Evolutionary conservation across 1,140 invertebrate genomes (phyloP).

Genomic region (Bombus confusus): DNA sequence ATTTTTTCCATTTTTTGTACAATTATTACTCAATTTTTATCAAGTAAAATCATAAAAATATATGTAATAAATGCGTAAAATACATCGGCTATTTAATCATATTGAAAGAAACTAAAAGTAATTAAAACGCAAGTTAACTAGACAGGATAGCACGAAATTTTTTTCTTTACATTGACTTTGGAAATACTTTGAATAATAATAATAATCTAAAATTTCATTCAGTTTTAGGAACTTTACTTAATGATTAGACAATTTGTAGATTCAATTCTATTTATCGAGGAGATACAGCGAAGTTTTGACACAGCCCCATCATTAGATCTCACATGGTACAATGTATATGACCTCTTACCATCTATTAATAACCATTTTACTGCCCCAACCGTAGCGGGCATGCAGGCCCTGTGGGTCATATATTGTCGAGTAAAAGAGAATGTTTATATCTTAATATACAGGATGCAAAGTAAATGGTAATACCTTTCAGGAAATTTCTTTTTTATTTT

Average conservation of each 20-base stretch:
- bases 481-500: background rate
- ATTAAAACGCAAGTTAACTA: background rate
- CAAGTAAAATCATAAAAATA: background rate
- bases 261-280: background rate
- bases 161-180: background rate
- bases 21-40: too few species aligned
- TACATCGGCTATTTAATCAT: background rate
- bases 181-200: background rate
- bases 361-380: conserved; percentile 37
- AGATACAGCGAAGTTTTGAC: conserved; percentile 23
- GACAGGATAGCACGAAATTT: background rate
- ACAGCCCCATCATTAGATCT: conserved; percentile 3
- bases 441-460: conserved; percentile 28
- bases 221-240: background rate
- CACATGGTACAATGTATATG: conserved; percentile 33
- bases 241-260: background rate
- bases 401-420: conserved; percentile 44
- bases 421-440: conserved; percentile 37
- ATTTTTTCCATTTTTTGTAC: too few species aligned
- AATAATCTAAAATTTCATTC: background rate
- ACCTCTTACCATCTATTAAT: conserved; percentile 42
- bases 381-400: conserved; percentile 47
- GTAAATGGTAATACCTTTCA: conserved; percentile 17
- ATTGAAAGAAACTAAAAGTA: background rate
- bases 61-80: background rate